Evolutionary conservation across 2,113 vertebrate species (phyloP).

Genomic region (Otus sunia): DNA sequence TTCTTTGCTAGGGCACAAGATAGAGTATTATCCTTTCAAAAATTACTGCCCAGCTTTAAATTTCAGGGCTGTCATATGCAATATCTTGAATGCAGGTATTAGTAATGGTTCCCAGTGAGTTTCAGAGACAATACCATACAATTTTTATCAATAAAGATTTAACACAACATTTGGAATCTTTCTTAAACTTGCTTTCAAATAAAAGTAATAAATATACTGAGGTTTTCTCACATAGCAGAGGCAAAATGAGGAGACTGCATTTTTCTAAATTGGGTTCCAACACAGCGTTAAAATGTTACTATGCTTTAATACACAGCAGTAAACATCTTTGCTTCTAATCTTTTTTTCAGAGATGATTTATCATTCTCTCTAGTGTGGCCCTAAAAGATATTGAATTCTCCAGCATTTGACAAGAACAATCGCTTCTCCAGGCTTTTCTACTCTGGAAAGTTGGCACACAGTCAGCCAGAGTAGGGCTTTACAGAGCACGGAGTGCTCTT

Average conservation of each 20-base stretch:
- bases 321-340: neutral
- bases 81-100: neutral
- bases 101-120: neutral
- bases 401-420: neutral
- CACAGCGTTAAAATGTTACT: neutral
- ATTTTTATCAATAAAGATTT: slow-evolving; percentile 19
- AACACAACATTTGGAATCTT: neutral
- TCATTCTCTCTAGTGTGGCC: neutral
- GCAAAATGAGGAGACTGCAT: neutral
- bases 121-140: neutral
- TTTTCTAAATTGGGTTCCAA: neutral
- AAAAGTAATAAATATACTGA: neutral
- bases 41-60: slow-evolving; percentile 19
- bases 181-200: neutral
- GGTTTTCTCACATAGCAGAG: neutral
- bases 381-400: neutral
- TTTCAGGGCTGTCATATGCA: slow-evolving; percentile 11
- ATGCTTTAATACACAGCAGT: neutral
- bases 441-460: neutral
- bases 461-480: neutral
- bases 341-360: neutral
- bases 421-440: neutral
- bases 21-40: neutral
- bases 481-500: neutral
- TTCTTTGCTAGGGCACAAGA: neutral